phyloP scores from a whole-genome alignment of 1,140 invertebrate genomes.

The Monochamus saltuarius region DNA sequence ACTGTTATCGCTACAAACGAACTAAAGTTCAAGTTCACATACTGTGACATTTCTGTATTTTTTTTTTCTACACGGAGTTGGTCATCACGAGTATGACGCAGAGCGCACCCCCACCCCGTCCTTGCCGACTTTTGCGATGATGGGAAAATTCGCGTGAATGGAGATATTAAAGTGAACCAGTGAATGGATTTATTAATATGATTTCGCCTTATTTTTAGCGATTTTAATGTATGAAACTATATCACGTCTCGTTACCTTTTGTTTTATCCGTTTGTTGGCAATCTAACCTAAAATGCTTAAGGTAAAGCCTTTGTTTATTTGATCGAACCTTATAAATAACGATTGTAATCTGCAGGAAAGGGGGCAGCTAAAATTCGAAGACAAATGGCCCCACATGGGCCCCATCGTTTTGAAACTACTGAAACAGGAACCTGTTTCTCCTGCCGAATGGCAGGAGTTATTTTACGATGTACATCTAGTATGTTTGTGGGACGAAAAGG shows the following conservation, averaged over 20 bases:
- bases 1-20: too few species aligned
- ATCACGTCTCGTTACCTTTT: neutral
- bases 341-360: conserved; percentile 54
- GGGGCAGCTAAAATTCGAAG: conserved; percentile 79
- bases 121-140: too few species aligned
- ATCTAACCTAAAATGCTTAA: conserved; percentile 40
- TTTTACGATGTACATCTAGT: conserved; percentile 95
- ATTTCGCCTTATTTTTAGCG: too few species aligned
- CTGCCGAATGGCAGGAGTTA: conserved; percentile 94
- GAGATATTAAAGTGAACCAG: too few species aligned
- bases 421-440: conserved; percentile 90
- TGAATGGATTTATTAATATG: too few species aligned
- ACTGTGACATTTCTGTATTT: too few species aligned
- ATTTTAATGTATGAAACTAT: too few species aligned
- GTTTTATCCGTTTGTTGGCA: neutral
- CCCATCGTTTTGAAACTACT: conserved; percentile 90
- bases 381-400: conserved; percentile 93
- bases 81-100: too few species aligned
- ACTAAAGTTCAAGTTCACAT: too few species aligned
- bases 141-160: too few species aligned
- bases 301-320: conserved; percentile 25
- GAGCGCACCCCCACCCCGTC: too few species aligned
- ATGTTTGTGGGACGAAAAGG: conserved; percentile 96
- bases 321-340: neutral
- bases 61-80: too few species aligned